Base-by-base conservation (phyloP, 2,888 invertebrate species). In the Diabrotica balteata region DNA sequence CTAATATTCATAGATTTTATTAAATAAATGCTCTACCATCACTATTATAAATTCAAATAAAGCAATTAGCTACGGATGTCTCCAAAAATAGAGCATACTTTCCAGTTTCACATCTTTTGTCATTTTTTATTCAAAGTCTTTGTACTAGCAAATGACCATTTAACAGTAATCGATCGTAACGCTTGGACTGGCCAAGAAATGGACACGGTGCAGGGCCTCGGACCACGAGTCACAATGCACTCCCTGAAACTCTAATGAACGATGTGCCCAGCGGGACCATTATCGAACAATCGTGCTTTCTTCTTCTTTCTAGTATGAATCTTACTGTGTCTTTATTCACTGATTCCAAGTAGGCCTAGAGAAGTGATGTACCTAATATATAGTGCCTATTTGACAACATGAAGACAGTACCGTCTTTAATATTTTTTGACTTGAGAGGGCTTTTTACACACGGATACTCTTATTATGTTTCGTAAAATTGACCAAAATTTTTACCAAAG, bases 261-360 rank as follows among this genome's bases (percentile, higher is more conserved):
- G 77, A 77, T 76, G 69, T 73, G 70, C 73, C 75, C 72, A 68
- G 67, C 63, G 75, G 76, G 73, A 73, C 73, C 74, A 73, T 72
- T 73, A 75, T 53, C 51, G 69, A 66, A 68, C 66, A 69, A 72
- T 72, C 71, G 67, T 67, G 65, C 72, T 72, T 72, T 55, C 44
- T 55, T 55, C 55, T 43, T 55, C 55, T 55, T 57, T 72, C 64
- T 70, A 68, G 62, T 59, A 51, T 63, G 66, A 58, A 57, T 61
- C 66, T 53, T 66, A 66, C 67, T 67, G 63, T 58, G 67, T 60
- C 65, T 53, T 66, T 67, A 70, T 70, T 71, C 67, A 63, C 50
- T 53, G 67, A 59, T 71, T 72, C 70, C 69, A 62, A 69, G 70
- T 70, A 72, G 67, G 57, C 57, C 59, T n/a, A 51, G 61, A 32